Evolutionary conservation across 2,888 invertebrate species (phyloP).

Genomic region (Chymomyza fuscimana): DNA sequence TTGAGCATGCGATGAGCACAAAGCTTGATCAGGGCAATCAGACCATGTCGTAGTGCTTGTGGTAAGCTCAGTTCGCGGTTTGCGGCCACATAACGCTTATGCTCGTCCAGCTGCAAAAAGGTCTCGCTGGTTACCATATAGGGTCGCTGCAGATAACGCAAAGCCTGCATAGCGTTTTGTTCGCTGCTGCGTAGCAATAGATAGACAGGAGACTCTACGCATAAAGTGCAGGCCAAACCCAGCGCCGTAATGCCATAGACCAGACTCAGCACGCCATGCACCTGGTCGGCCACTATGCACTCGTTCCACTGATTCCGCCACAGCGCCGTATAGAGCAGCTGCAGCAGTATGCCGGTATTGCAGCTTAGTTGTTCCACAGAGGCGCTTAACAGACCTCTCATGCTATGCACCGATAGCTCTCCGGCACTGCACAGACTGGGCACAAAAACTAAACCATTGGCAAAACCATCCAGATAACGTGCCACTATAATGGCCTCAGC

Average conservation of each 20-base stretch:
- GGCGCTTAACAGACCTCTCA: constrained; percentile 66
- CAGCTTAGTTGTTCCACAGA: constrained; percentile 62
- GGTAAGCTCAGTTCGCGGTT: constrained; percentile 43
- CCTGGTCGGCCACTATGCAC: constrained; percentile 49
- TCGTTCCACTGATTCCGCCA: constrained; percentile 50
- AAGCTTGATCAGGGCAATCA: constrained; percentile 66
- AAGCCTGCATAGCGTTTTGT: constrained; percentile 57
- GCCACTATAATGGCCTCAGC: constrained; percentile 53
- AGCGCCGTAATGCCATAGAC: constrained; percentile 56
- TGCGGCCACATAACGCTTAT: constrained; percentile 65
- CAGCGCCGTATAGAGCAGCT: constrained; percentile 55
- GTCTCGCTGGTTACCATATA: constrained; percentile 62
- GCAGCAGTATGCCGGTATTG: constrained; percentile 66
- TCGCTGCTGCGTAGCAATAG: constrained; percentile 62
- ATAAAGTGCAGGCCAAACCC: constrained; percentile 41
- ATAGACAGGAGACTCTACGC: constrained; percentile 73
- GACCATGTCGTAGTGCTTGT: constrained; percentile 36
- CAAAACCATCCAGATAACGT: constrained; percentile 76
- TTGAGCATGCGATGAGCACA: constrained; percentile 59
- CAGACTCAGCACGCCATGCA: constrained; percentile 66
- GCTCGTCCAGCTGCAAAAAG: constrained; percentile 65
- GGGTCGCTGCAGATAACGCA: constrained; percentile 68
- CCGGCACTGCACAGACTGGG: constrained; percentile 69
- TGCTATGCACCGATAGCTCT: constrained; percentile 57
- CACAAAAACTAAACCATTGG: constrained; percentile 72